A percentile compares a stretch with the other conserved stretches of the same genome.
phyloP scores from a whole-genome alignment of 2,888 invertebrate species.

The Invenusta paracnida region DNA sequence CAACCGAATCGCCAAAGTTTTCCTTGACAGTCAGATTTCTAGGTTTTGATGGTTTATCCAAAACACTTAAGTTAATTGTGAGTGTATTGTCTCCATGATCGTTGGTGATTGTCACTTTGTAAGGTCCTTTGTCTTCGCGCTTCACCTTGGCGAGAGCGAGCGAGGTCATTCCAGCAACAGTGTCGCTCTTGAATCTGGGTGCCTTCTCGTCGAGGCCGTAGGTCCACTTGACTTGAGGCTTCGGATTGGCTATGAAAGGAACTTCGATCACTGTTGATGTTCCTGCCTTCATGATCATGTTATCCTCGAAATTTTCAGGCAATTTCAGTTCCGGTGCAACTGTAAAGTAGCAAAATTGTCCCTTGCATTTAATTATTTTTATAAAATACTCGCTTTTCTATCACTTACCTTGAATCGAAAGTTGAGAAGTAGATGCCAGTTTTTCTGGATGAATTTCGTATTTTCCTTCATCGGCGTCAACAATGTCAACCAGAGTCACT shows the following conservation, averaged over 20 bases:
- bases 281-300: conserved; percentile 47
- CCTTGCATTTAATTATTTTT: background rate
- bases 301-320: conserved; percentile 37
- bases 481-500: background rate
- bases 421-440: background rate
- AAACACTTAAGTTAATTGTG: background rate
- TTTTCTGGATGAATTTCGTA: background rate
- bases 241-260: conserved; percentile 48
- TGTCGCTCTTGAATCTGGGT: conserved; percentile 45
- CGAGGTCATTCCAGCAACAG: conserved; percentile 48
- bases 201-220: background rate
- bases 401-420: background rate
- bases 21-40: background rate
- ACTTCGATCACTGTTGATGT: conserved; percentile 48
- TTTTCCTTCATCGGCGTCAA: background rate
- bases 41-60: background rate
- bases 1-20: background rate
- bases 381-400: too few species aligned
- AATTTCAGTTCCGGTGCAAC: conserved; percentile 33
- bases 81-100: conserved; percentile 8
- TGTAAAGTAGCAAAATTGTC: background rate
- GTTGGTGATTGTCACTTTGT: conserved; percentile 39
- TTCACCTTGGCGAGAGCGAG: conserved; percentile 47
- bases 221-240: conserved; percentile 49
- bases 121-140: conserved; percentile 46